A percentile compares a stretch with the other conserved stretches of the same genome.
Evolutionary conservation across 2,113 vertebrate species (phyloP).

Genomic region (Crocuta crocuta): DNA sequence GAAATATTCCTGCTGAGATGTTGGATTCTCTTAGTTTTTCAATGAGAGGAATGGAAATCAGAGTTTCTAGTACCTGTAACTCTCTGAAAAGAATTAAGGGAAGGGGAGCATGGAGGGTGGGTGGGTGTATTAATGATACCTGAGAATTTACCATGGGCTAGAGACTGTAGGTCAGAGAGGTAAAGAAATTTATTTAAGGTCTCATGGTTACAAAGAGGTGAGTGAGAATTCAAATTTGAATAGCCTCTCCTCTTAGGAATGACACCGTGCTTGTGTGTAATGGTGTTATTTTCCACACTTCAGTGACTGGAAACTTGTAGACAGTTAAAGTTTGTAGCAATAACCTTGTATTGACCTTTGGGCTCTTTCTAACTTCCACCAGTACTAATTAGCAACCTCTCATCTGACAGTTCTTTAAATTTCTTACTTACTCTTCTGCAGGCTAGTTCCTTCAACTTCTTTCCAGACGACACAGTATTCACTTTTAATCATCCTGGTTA

Average conservation of each 20-base stretch:
- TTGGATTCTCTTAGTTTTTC: neutral
- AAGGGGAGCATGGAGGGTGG: neutral
- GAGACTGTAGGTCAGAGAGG: neutral
- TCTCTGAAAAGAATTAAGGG: neutral
- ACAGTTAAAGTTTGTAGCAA: neutral
- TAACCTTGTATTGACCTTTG: neutral
- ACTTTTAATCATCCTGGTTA: neutral
- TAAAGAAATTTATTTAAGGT: neutral
- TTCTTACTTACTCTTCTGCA: neutral
- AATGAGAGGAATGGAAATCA: neutral
- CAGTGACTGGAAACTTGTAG: neutral
- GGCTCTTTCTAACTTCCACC: neutral
- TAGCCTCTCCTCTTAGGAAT: neutral
- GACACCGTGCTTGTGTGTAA: neutral
- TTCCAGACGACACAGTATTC: neutral
- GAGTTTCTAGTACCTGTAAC: neutral
- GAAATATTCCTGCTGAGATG: neutral
- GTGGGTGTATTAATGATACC: neutral
- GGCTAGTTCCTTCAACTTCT: neutral
- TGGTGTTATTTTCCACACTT: neutral
- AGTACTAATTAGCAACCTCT: neutral
- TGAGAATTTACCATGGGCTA: neutral
- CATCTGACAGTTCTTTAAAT: neutral
- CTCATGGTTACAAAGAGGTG: neutral
- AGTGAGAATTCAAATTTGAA: neutral